Percentiles rank a stretch among this genome's conserved stretches.
Conservation (phyloP, 2,113 vertebrate species). For the Lamprologus callipterus region DNA sequence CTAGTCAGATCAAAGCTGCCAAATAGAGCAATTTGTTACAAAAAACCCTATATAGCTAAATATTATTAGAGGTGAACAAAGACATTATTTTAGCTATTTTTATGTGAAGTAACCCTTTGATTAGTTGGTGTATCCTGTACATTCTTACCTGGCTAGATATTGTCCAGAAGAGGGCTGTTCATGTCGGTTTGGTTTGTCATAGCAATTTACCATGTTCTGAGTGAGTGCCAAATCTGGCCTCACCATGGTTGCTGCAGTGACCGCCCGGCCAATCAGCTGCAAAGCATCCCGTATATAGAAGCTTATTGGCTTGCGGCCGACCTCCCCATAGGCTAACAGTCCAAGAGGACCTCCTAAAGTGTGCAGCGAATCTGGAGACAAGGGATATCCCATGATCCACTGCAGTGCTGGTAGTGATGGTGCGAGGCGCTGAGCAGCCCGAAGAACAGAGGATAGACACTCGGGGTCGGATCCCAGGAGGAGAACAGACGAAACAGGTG, state of each 20-base stretch:
- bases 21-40: background rate
- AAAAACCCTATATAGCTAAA: background rate
- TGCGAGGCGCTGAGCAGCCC: slow-evolving; percentile 62
- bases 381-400: slow-evolving; percentile 88
- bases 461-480: slow-evolving; percentile 79
- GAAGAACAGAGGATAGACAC: slow-evolving; percentile 69
- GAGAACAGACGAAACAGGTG: slow-evolving; percentile 72
- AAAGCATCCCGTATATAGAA: slow-evolving; percentile 78
- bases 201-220: slow-evolving; percentile 75
- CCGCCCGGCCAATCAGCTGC: slow-evolving; percentile 74
- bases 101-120: background rate
- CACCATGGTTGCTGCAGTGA: slow-evolving; percentile 57
- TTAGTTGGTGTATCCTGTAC: slow-evolving; percentile 7
- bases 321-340: slow-evolving; percentile 85
- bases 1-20: background rate
- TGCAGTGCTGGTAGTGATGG: slow-evolving; percentile 71
- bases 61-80: background rate
- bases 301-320: slow-evolving; percentile 78
- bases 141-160: slow-evolving; percentile 66
- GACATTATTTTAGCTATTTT: background rate
- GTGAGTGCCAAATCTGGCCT: slow-evolving; percentile 69
- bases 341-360: slow-evolving; percentile 80
- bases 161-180: slow-evolving; percentile 73
- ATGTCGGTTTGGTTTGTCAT: slow-evolving; percentile 43
- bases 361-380: slow-evolving; percentile 76